Evolutionary conservation across 2,113 vertebrate genomes (phyloP), one percentile per base, ranked within the genome.

Genomic region (Chloropsis cyanopogon): DNA sequence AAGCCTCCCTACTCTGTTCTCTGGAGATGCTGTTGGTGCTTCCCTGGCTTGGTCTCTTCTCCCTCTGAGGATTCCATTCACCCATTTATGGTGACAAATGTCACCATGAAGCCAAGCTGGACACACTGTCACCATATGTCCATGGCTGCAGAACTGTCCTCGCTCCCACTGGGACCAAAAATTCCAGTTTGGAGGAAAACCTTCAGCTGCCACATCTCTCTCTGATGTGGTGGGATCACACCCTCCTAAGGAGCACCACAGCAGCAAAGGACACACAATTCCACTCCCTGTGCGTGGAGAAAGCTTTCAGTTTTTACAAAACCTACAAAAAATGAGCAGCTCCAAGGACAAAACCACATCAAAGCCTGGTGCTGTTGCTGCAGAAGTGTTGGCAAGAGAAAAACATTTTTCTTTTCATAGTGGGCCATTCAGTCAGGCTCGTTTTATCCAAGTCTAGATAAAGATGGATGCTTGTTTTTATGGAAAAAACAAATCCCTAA

Each of bases 401-500:
- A 28, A 29, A 52, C 59, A 14, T 82, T 93, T 75, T 91, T 87
- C 65, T 85, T 87, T 33, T 42, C 73, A 3, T 11, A n/a, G 49
- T 6, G 65, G 69, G 42, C 65, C 46, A 1, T 33, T 83, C 44
- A 52, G 50, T 53, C 89, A 54, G 69, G n/a, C n/a, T n/a, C n/a
- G n/a, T 89, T 93, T 80, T 41, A 49, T 56, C 92, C 73, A 79
- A 79, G 46, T 13, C 78, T 41, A 37, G 78, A 78, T 87, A 82
- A 66, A 79, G 49, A 85, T 81, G 35, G 50, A 46, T 4, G 11
- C 61, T 82, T 72, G 41, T 57, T 93, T 91, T 78, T 29, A 60
- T 90, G 76, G 86, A 41, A 93, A 77, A 90, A 77, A 6, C 46
- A 73, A 93, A 50, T 78, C 87, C 84, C 83, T 23, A 73, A 91